phyloP scores from a whole-genome alignment of 2,113 vertebrate species.

The Turdus rufiventris region DNA sequence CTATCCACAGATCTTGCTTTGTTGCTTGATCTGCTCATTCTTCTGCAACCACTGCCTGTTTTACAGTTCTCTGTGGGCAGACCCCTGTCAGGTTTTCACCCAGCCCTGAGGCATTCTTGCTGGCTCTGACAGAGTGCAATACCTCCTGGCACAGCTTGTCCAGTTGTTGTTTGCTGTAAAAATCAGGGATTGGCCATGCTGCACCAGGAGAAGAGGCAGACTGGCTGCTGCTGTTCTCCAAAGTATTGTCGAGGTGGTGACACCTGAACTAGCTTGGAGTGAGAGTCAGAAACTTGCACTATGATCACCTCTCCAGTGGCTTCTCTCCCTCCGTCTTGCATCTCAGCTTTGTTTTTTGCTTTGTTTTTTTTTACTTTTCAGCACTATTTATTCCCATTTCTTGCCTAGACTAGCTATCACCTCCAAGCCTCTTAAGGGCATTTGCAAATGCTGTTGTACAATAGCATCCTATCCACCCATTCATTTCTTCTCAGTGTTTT shows the following conservation, averaged over 20 bases:
- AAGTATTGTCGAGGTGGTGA: not conserved
- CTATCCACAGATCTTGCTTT: not conserved
- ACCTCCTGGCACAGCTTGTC: accelerated
- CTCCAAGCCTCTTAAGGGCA: not conserved
- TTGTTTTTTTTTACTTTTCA: not conserved
- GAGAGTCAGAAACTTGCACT: not conserved
- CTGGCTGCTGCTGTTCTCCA: not conserved
- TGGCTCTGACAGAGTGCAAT: not conserved
- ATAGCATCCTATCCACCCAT: not conserved
- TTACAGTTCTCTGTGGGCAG: not conserved
- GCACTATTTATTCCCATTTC: not conserved
- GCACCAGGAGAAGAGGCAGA: not conserved
- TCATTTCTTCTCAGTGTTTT: not conserved
- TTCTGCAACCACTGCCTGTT: not conserved
- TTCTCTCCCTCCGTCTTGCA: not conserved
- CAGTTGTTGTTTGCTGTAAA: not conserved
- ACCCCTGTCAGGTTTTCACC: not conserved
- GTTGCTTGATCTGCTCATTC: not conserved
- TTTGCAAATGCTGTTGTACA: not conserved
- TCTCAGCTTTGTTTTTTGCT: not conserved
- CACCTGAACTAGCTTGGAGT: not conserved
- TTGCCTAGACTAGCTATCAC: not conserved
- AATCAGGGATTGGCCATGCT: not conserved
- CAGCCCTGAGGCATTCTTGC: not conserved
- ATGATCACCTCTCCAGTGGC: not conserved